Conservation (phyloP, 35 echinoderm and acorn worm genomes). For the Holothuria glaberrima region DNA sequence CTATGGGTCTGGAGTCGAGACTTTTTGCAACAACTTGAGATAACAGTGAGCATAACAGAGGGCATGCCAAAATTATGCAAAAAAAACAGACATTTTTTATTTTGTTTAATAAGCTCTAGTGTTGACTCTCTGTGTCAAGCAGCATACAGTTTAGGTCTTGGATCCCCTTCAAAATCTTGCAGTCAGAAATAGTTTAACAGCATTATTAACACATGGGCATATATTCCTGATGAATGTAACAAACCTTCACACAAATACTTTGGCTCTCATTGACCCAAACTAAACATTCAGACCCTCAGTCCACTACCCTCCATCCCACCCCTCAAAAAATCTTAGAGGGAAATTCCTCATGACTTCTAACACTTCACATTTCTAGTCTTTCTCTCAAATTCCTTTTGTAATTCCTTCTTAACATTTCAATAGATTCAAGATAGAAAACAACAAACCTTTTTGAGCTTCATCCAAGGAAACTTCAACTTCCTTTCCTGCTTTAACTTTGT, state of each 20-base stretch:
- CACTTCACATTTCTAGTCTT: neutral
- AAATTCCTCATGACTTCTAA: neutral
- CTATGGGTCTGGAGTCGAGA: no score
- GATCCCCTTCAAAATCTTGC: no score
- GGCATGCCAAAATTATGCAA: neutral
- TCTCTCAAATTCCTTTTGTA: neutral
- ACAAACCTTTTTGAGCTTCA: neutral
- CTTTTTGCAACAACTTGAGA: no score
- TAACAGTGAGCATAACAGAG: no score
- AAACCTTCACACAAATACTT: neutral
- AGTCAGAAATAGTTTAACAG: no score
- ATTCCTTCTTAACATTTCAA: neutral
- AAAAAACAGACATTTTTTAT: neutral
- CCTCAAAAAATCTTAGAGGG: neutral
- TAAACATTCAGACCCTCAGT: neutral
- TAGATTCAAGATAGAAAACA: neutral
- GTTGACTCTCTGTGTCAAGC: neutral
- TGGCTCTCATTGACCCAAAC: neutral
- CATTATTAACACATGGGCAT: no score
- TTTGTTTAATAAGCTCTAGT: neutral
- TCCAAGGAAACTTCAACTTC: constrained; percentile 2
- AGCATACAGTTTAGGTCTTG: neutral
- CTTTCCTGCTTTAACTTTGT: neutral
- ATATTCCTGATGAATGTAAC: no score
- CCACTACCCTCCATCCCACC: neutral